Conservation (phyloP, 1,140 invertebrate genomes). For the Pseudomyrmex cubaensis region DNA sequence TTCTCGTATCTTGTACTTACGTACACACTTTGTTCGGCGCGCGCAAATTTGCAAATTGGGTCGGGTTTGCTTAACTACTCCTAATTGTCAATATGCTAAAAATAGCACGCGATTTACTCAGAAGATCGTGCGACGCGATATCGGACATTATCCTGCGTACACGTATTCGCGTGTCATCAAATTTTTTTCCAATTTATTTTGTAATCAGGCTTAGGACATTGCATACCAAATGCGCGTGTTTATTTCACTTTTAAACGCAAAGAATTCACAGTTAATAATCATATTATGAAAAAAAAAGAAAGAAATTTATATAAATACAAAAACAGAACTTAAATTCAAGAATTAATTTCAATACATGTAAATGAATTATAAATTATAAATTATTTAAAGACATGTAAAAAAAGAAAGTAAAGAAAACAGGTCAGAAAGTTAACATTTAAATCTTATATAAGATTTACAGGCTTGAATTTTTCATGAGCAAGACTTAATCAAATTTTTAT, state of each 20-base stretch:
- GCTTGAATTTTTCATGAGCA: no score
- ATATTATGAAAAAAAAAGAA: not conserved
- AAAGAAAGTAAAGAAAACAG: no score
- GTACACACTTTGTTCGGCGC: not conserved
- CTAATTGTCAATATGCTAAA: slow-evolving; percentile 49
- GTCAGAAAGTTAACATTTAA: no score
- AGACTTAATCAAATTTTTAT: no score
- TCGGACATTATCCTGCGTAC: not conserved
- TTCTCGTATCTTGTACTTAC: not conserved
- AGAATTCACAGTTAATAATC: not conserved
- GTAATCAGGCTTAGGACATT: not conserved
- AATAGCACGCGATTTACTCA: slow-evolving; percentile 46
- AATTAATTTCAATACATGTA: no score
- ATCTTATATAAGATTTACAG: no score
- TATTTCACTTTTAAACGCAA: no score
- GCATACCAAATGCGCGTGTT: not conserved
- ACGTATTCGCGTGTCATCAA: not conserved
- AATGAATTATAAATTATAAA: no score
- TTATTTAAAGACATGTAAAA: no score
- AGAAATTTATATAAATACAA: not conserved
- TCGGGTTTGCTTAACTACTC: slow-evolving; percentile 24
- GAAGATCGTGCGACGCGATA: slow-evolving; percentile 23
- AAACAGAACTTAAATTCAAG: no score
- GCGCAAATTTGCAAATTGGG: slow-evolving; percentile 49
- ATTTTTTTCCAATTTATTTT: not conserved